Evolutionary conservation across 2,797 vertebrate genomes (phyloP), one percentile per base, ranked within the genome.

Genomic region (Hybognathus amarus): DNA sequence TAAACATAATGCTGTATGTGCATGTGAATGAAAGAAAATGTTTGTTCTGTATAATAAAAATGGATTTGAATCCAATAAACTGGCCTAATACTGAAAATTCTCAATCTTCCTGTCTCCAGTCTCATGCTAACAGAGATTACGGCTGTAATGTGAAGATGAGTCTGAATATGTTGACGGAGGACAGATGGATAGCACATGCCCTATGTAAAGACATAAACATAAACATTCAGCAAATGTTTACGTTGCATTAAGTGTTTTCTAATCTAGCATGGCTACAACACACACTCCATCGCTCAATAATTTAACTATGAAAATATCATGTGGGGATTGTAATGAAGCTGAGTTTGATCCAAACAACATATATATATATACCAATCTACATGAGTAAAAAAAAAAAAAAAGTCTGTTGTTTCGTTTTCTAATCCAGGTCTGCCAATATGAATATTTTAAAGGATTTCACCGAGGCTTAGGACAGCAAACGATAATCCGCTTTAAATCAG

Each of bases 401-500:
- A 88, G 75, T 82, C 90, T 83, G 89, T 92, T 93, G 91, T 93
- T 93, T 91, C 89, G 88, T 88, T 87, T 87, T 85, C 90, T 91
- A 85, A 93, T 93, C 91, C 90, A 88, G 79, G 88, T 89, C 89
- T 85, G 88, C 91, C 78, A 84, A 91, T 91, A 90, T 91, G 91
- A 92, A 93, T 92, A 92, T 92, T 92, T 94, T 86, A 92, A 92
- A 91, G 91, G 92, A 93, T 94, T 93, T 87, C 90, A 89, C 87
- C 89, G 74, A 89, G 90, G 91, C 85, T 93, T 93, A 91, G 91
- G 90, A 88, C 87, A 91, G 91, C 91, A 93, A 89, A 89, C 92
- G 87, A 87, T 94, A 94, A 94, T 92, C 93, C 91, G 85, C 91
- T 92, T 94, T 92, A 93, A 93, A 94, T 93, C 93, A 92, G 91